Percentiles rank a stretch among this genome's conserved stretches.
These are phyloP conservation scores for Gadopsis bispinosus DNA, from an alignment of 2,797 vertebrate genomes.

Conservation along the genomic window DNA sequence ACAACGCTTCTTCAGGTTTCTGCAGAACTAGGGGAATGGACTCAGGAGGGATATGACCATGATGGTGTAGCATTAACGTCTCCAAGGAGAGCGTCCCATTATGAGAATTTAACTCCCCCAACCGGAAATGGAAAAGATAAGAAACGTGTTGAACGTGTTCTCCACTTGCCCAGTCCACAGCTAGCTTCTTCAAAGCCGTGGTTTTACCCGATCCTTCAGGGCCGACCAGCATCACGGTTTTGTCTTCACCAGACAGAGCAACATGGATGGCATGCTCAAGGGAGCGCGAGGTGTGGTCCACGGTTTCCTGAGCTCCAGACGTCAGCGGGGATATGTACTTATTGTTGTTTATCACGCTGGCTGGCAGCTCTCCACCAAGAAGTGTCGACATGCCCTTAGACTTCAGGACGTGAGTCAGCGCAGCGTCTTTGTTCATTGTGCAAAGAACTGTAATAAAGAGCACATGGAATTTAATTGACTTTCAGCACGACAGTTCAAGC, in stretches of 20 bases:
- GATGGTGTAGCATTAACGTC: conserved; percentile 59
- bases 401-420: conserved; percentile 52
- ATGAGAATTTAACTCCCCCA: conserved; percentile 61
- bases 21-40: conserved; percentile 47
- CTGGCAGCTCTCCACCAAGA: conserved; percentile 71
- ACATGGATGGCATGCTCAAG: conserved; percentile 64
- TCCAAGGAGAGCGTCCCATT: conserved; percentile 67
- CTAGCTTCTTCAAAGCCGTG: conserved; percentile 78
- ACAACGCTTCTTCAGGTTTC: conserved; percentile 74
- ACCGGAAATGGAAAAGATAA: conserved; percentile 75
- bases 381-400: conserved; percentile 50
- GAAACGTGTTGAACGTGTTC: conserved; percentile 73
- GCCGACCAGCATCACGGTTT: conserved; percentile 72
- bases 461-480: conserved; percentile 2
- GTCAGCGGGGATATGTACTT: conserved; percentile 64
- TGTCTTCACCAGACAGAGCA: conserved; percentile 41
- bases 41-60: conserved; percentile 50
- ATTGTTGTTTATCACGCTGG: conserved; percentile 63
- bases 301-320: neutral
- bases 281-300: neutral
- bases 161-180: conserved; percentile 78
- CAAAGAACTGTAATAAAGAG: conserved; percentile 18
- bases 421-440: conserved; percentile 67
- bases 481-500: neutral
- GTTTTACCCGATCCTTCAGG: conserved; percentile 84